Evolutionary conservation across 2,113 vertebrate genomes (phyloP).

Genomic region (Origma solitaria): DNA sequence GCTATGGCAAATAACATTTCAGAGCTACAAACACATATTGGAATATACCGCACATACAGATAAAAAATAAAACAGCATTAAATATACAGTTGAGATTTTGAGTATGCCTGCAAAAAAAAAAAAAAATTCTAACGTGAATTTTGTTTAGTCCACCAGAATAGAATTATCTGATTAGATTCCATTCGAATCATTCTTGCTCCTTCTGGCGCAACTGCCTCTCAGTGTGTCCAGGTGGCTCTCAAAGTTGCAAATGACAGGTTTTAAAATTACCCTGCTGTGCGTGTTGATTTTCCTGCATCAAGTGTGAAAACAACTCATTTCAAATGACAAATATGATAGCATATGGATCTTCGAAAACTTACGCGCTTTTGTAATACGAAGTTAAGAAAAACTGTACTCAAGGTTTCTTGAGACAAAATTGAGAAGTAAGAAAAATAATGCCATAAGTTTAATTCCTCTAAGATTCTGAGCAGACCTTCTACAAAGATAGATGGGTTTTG

Average conservation of each 20-base stretch:
- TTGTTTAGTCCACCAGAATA: background rate
- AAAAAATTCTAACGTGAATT: background rate
- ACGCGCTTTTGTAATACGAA: background rate
- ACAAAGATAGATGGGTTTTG: background rate
- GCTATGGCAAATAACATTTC: background rate
- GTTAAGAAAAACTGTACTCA: background rate
- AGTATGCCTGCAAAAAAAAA: background rate
- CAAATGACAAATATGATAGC: background rate
- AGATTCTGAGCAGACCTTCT: background rate
- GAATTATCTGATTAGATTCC: background rate
- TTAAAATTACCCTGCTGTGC: background rate
- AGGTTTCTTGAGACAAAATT: background rate
- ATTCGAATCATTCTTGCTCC: background rate
- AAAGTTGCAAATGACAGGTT: slow-evolving; percentile 6
- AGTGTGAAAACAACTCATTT: slow-evolving; percentile 23
- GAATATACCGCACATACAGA: background rate
- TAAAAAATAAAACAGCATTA: background rate
- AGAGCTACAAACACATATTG: background rate
- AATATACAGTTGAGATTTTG: background rate
- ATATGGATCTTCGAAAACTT: background rate
- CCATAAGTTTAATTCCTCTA: background rate
- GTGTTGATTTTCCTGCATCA: background rate
- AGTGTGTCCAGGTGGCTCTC: background rate
- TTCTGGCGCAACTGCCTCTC: background rate
- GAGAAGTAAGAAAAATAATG: background rate